phyloP scores from a whole-genome alignment of 2,888 invertebrate genomes.

The Machimus atricapillus region DNA sequence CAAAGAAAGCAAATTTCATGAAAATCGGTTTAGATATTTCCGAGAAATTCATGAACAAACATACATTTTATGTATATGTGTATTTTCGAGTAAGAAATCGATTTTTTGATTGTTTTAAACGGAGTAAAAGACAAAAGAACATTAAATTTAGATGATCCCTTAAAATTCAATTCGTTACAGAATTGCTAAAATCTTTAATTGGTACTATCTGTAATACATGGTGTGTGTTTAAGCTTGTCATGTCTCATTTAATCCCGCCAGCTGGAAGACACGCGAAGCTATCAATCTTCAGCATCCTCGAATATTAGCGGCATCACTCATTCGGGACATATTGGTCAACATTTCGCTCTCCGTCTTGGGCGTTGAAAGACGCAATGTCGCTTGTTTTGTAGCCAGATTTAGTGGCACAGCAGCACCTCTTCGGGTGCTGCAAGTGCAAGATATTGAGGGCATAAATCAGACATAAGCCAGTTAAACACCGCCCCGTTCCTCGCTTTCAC shows the following conservation, averaged over 20 bases:
- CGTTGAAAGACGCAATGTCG: background rate
- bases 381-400: background rate
- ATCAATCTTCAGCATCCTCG: background rate
- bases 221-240: background rate
- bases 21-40: too few species aligned
- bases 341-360: background rate
- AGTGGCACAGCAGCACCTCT: background rate
- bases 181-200: background rate
- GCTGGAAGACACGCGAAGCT: background rate
- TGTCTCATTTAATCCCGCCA: background rate
- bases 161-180: background rate
- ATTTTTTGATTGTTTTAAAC: too few species aligned
- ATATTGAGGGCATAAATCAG: background rate
- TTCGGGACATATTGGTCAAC: background rate
- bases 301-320: background rate
- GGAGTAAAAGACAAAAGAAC: background rate
- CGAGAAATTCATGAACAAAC: too few species aligned
- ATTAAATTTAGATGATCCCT: background rate
- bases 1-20: too few species aligned
- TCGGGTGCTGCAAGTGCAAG: background rate
- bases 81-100: too few species aligned
- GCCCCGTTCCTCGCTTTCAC: background rate
- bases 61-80: too few species aligned
- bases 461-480: background rate
- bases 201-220: background rate